phyloP scores from a whole-genome alignment of 2,888 invertebrate genomes.

The Morinoia aosen region DNA sequence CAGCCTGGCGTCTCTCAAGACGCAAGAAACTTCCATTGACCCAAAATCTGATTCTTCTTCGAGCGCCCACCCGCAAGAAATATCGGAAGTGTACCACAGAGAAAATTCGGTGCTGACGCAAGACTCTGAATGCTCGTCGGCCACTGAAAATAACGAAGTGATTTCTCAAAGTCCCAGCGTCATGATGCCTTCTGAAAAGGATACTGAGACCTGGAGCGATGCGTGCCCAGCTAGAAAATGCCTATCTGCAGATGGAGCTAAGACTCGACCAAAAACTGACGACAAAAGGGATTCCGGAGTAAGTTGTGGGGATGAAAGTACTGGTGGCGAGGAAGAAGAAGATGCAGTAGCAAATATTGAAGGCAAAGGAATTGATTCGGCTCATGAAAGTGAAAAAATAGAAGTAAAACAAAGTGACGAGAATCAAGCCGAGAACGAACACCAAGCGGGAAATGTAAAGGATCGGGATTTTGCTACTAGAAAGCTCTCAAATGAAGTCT shows the following conservation, averaged over 20 bases:
- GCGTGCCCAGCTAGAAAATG: neutral
- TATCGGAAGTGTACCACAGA: neutral
- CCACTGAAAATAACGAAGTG: slow-evolving; percentile 14
- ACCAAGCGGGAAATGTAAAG: neutral
- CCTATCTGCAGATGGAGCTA: neutral
- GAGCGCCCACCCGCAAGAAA: neutral
- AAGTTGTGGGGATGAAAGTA: too few relatives aligned
- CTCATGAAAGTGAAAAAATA: neutral
- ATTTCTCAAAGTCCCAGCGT: neutral
- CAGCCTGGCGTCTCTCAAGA: slow-evolving; percentile 2
- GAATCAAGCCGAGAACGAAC: neutral
- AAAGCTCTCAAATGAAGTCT: neutral
- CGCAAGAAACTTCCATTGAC: slow-evolving; percentile 47
- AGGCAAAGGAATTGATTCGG: neutral
- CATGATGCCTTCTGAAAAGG: neutral
- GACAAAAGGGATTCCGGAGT: neutral
- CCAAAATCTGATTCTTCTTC: neutral
- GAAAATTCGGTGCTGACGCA: neutral
- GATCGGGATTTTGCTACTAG: neutral
- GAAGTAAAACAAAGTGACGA: neutral
- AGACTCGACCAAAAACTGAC: neutral
- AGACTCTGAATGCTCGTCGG: slow-evolving; percentile 9
- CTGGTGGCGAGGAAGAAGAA: too few relatives aligned
- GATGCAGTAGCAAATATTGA: neutral
- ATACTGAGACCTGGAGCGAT: neutral